Conservation (phyloP, 2,113 vertebrate genomes). For the Sceloporus undulatus region DNA sequence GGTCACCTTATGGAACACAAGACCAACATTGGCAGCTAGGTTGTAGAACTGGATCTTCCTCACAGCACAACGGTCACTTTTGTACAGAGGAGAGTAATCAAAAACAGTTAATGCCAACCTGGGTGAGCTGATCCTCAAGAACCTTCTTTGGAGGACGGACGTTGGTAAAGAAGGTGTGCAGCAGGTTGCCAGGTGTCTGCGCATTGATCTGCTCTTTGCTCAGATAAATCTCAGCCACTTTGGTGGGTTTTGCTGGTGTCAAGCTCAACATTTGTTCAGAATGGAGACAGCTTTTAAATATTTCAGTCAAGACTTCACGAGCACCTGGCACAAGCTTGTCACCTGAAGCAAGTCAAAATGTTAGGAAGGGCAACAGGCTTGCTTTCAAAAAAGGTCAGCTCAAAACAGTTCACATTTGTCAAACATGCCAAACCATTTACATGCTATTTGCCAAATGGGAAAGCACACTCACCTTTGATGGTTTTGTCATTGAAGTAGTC, state of each 20-base stretch:
- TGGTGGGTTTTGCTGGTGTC: slow-evolving; percentile 89
- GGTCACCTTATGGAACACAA: too few species aligned
- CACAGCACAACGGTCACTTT: neutral
- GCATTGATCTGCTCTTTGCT: slow-evolving; percentile 98
- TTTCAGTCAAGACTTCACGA: slow-evolving; percentile 93
- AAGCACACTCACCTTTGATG: slow-evolving; percentile 83
- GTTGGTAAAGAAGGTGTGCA: slow-evolving; percentile 95
- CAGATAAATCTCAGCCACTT: slow-evolving; percentile 95
- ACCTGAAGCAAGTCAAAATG: slow-evolving; percentile 73
- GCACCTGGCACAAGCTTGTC: slow-evolving; percentile 92
- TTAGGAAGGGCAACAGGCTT: fast-evolving
- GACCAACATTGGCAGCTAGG: too few species aligned
- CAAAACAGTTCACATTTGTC: fast-evolving
- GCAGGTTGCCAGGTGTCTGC: slow-evolving; percentile 93
- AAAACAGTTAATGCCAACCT: slow-evolving; percentile 78
- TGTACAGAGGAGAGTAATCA: too few species aligned
- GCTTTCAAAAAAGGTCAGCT: fast-evolving
- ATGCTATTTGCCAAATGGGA: neutral
- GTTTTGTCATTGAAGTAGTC: slow-evolving; percentile 97
- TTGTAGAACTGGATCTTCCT: neutral
- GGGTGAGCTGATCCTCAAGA: slow-evolving; percentile 95
- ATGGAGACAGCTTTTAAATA: slow-evolving; percentile 95
- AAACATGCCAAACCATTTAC: neutral
- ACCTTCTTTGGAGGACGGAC: slow-evolving; percentile 95
- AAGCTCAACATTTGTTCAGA: slow-evolving; percentile 96